Base-by-base conservation (phyloP, 2,113 vertebrate species). In the Clarias macrocephalus region DNA sequence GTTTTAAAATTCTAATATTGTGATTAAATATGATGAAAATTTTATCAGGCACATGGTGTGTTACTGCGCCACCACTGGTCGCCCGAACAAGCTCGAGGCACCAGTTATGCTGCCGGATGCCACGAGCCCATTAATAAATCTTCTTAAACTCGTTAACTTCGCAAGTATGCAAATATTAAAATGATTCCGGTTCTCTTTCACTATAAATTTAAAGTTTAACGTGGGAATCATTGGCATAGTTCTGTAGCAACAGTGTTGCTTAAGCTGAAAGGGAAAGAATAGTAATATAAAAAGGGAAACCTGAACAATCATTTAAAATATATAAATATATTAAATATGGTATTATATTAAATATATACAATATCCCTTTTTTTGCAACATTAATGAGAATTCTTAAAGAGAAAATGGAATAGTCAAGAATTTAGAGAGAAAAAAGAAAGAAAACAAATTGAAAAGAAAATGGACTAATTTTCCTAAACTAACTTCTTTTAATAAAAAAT, bases 161-260 rank as follows among this genome's bases (percentile, higher is more conserved):
- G 25, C 42, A 3, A 84, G 86, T 68, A n/a, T 83, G 86, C 87
- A 59, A 84, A 87, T 87, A 81, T 87, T 84, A 60, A 72, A 33
- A 52, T 11, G 30, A 65, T 57, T 76, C 59, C 48, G 76, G 68
- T 52, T 12, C 42, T 54, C 33, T 59, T 88, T 57, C 42, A 12
- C 54, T 80, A 59, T 33, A 21, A 59, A 80, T 80, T 18, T 28
- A 56, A 79, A 57, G 54, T 54, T 21, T 79, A 59, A 30, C 16
- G 16, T 19, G 0, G 30, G n/a, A 79, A 11, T 59, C 2, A 30
- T 25, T 9, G 48, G 6, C n/a, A 3, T 18, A 15, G 56, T 52
- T 56, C 52, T n/a, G 23, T 5, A 56, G 52, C 25, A 75, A 12
- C 11, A 18, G 3, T 28, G 15, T 30, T 18, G 21, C 25, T n/a